These are phyloP conservation scores for Agonopterix heracliana DNA, from an alignment of 2,888 invertebrate species.

Conservation along the genomic window DNA sequence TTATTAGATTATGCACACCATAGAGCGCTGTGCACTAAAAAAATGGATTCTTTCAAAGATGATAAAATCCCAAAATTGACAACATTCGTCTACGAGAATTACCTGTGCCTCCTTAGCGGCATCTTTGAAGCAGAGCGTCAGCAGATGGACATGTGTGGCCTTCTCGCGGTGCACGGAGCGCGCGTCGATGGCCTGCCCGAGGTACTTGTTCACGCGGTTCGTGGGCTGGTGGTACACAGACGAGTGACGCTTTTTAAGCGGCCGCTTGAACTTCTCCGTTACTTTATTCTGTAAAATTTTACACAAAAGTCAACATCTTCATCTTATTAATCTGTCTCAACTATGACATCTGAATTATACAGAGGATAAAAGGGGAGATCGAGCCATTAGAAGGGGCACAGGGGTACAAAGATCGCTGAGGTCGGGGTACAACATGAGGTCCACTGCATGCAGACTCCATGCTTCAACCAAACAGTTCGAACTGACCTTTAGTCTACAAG, in stretches of 20 bases:
- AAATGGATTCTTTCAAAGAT: no score
- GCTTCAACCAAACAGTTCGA: conserved; percentile 45
- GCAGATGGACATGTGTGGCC: conserved; percentile 89
- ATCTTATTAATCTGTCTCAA: conserved; percentile 7
- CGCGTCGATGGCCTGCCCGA: conserved; percentile 93
- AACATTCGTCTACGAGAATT: conserved; percentile 12
- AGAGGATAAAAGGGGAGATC: conserved; percentile 1
- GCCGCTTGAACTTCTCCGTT: conserved; percentile 90
- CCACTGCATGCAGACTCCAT: conserved; percentile 66
- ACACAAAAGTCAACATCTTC: conserved; percentile 25
- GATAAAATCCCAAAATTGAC: no score
- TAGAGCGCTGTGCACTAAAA: no score
- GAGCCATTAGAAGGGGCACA: conserved; percentile 8
- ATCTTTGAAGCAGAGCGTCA: conserved; percentile 91
- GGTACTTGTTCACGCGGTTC: conserved; percentile 93
- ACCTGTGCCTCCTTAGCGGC: conserved; percentile 89
- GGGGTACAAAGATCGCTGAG: conserved; percentile 9
- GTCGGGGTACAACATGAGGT: conserved; percentile 46
- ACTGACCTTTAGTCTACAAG: conserved; percentile 72
- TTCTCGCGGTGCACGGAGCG: conserved; percentile 93
- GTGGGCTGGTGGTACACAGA: conserved; percentile 92
- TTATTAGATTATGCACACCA: no score
- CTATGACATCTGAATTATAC: background rate
- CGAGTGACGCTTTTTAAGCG: conserved; percentile 91
- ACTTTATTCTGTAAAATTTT: conserved; percentile 83